phyloP scores from a whole-genome alignment of 2,888 invertebrate genomes.

The Tachina lurida region DNA sequence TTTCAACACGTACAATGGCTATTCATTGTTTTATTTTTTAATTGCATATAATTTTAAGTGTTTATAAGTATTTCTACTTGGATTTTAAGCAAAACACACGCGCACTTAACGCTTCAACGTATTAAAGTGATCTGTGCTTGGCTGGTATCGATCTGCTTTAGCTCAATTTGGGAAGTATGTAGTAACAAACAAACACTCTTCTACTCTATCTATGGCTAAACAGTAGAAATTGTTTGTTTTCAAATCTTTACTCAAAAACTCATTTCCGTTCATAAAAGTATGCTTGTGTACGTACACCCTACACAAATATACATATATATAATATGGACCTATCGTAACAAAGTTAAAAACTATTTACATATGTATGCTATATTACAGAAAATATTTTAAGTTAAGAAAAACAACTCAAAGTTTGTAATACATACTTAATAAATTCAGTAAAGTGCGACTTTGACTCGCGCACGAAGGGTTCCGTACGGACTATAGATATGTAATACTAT shows the following conservation, averaged over 20 bases:
- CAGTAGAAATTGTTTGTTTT: constrained; percentile 38
- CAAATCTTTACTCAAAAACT: constrained; percentile 65
- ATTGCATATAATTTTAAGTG: constrained; percentile 10
- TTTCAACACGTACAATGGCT: constrained; percentile 53
- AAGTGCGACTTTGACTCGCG: too few relatives aligned
- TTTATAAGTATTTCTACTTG: constrained; percentile 12
- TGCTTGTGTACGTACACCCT: constrained; percentile 40
- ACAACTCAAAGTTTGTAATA: too few relatives aligned
- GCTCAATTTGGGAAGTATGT: constrained; percentile 46
- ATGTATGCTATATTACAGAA: too few relatives aligned
- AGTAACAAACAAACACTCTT: constrained; percentile 24
- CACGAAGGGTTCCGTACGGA: too few relatives aligned
- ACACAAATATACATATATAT: not conserved
- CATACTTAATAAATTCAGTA: too few relatives aligned
- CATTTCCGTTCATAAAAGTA: constrained; percentile 65
- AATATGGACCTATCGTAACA: too few relatives aligned
- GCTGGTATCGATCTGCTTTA: constrained; percentile 19
- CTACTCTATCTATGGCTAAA: constrained; percentile 44
- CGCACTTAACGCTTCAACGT: constrained; percentile 63
- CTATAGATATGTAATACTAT: too few relatives aligned
- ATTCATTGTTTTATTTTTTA: constrained; percentile 2
- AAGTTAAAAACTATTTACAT: too few relatives aligned
- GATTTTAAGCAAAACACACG: constrained; percentile 26
- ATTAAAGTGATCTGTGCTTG: constrained; percentile 61
- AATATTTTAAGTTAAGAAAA: too few relatives aligned